Base-by-base conservation (phyloP, 35 echinoderm and acorn worm genomes). In the Ophiothrix spiculata region DNA sequence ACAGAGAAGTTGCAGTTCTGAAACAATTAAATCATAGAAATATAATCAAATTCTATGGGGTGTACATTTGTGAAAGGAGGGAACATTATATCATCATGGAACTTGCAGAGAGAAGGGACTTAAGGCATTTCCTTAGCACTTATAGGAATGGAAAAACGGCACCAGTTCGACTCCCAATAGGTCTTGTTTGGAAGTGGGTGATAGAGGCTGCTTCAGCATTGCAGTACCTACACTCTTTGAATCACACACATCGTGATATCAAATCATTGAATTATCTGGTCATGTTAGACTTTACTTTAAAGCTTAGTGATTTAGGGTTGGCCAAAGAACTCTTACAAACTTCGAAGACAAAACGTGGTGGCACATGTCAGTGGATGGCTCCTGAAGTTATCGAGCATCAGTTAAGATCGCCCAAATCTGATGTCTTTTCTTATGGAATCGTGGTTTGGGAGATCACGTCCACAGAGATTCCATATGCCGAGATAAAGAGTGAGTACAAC, bases 371-470 rank as follows among this genome's bases (percentile, higher is more conserved):
- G 29, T 69, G 60, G 60, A 69, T 69, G 60, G 60, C 60, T 15
- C 60, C 60, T 15, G 60, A 69, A n/a, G 60, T 69, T 69, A 69
- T 69, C 2, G 17, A 15, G 1, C 6, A 10, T 6, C 60, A 69
- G 23, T 28, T 15, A 28, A 69, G 60, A 69, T 69, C 60, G 29
- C 60, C 60, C 2, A 69, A 69, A n/a, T 69, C 60, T 1, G 60
- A 69, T 69, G 60, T 69, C 60, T 69, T 69, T 69, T 69, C 60
- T 28, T 69, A 25, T 69, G 60, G 60, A 69, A 69, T 69, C 2
- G 60, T 69, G 60, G 25, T 69, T 12, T 69, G 60, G 60, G 60
- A 69, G 25, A 69, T 69, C 23, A 28, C 23, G 3, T 25, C 60
- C 2, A 69, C 60, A 69, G 60, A 69, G 60, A n/a, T 69, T 69